Conservation (phyloP, 2,113 vertebrate genomes). For the Onychostruthus taczanowskii region DNA sequence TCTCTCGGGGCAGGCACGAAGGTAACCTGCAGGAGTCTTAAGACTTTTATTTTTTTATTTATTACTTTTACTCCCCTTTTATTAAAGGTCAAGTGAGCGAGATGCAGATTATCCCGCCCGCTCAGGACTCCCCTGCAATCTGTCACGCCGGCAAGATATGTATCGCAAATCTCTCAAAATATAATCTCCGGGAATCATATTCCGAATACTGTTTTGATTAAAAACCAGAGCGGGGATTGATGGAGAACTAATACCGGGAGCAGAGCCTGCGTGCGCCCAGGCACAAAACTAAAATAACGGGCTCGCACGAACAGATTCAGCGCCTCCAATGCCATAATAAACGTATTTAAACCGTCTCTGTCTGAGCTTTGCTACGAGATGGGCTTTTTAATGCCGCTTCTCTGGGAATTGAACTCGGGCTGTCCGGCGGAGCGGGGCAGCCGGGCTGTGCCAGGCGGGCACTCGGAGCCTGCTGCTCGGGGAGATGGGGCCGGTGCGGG, state of each 20-base stretch:
- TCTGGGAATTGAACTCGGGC: not conserved
- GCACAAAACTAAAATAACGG: not conserved
- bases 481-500: not conserved
- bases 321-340: not conserved
- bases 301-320: not conserved
- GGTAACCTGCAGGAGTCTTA: constrained; percentile 44
- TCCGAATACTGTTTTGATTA: constrained; percentile 88
- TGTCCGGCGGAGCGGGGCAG: not conserved
- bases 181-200: constrained; percentile 85
- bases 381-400: not conserved
- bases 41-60: constrained; percentile 29
- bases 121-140: constrained; percentile 72
- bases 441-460: not conserved
- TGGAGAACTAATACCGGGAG: constrained; percentile 51
- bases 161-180: constrained; percentile 80
- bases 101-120: constrained; percentile 75
- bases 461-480: not conserved
- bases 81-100: constrained; percentile 75
- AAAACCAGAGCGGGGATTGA: constrained; percentile 69
- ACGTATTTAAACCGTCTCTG: not conserved
- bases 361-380: not conserved
- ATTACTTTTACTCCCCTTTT: constrained; percentile 51
- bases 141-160: constrained; percentile 71
- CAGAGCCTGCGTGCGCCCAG: not conserved
- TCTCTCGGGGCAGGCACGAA: constrained; percentile 9